A percentile compares a stretch with the other conserved stretches of the same genome.
phyloP scores from a whole-genome alignment of 1,140 invertebrate genomes.

The Pogonomyrmex barbatus region DNA sequence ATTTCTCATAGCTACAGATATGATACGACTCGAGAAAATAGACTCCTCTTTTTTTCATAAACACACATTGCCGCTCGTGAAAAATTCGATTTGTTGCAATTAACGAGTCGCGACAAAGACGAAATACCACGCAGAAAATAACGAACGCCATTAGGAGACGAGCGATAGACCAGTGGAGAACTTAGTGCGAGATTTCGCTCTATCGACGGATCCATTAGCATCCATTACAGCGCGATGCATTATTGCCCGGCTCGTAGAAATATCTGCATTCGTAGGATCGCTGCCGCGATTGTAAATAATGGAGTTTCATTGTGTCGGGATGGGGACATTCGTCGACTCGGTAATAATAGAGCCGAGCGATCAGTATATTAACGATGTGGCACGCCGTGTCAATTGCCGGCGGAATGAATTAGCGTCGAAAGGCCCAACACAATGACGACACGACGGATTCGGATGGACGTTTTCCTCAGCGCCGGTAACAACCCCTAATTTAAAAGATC shows the following conservation, averaged over 20 bases:
- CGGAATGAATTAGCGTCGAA: conserved; percentile 41
- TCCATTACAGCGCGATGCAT: conserved; percentile 52
- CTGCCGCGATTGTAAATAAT: conserved; percentile 54
- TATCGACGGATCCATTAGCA: conserved; percentile 60
- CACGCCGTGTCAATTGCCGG: conserved; percentile 25
- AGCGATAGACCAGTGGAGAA: conserved; percentile 13
- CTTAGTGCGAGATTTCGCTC: conserved; percentile 39
- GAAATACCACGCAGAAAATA: conserved; percentile 44
- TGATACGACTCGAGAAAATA: not conserved
- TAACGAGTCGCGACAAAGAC: not conserved
- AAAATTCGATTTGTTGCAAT: conserved; percentile 48
- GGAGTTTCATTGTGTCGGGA: conserved; percentile 42
- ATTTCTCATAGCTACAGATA: not conserved
- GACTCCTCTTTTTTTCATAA: not conserved
- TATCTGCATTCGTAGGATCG: conserved; percentile 56
- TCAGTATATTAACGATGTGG: conserved; percentile 45
- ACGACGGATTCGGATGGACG: not conserved
- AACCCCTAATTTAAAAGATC: conserved; percentile 71
- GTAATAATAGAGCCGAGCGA: conserved; percentile 38
- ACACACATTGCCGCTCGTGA: not conserved
- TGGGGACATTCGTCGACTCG: conserved; percentile 35
- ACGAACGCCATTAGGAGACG: conserved; percentile 39
- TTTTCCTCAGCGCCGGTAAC: conserved; percentile 11
- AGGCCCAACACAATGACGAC: not conserved
- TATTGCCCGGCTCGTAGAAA: conserved; percentile 50